phyloP scores from a whole-genome alignment of 23 tunicate genomes.

The Ciona savignyi region DNA sequence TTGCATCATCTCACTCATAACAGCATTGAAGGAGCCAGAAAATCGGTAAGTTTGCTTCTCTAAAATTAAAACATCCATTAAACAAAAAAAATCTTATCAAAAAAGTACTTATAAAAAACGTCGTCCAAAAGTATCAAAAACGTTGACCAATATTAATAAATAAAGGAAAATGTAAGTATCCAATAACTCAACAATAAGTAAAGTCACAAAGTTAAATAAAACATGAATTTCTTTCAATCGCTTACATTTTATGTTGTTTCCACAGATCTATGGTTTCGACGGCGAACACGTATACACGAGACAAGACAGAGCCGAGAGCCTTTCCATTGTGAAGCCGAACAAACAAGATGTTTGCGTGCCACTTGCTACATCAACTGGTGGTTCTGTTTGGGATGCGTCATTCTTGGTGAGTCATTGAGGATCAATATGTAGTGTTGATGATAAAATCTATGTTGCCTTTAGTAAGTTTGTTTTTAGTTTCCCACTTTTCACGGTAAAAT shows the following conservation, averaged over 20 bases:
- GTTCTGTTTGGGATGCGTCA: constrained; percentile 74
- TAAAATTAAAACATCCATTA: too few species aligned
- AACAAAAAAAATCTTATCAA: too few species aligned
- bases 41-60: constrained; percentile 52
- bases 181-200: too few species aligned
- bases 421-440: too few species aligned
- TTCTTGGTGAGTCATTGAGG: constrained; percentile 48
- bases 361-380: constrained; percentile 59
- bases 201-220: too few species aligned
- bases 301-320: constrained; percentile 11
- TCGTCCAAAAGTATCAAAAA: too few species aligned
- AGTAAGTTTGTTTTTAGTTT: too few species aligned
- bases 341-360: constrained; percentile 60
- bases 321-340: constrained; percentile 42
- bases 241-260: background rate
- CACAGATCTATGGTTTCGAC: constrained; percentile 72
- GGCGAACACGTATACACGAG: constrained; percentile 20
- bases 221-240: background rate
- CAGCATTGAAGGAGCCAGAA: constrained; percentile 43
- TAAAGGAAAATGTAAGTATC: too few species aligned
- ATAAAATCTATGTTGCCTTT: too few species aligned
- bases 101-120: too few species aligned
- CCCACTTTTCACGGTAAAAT: too few species aligned
- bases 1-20: constrained; percentile 51
- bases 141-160: too few species aligned